Evolutionary conservation across 23 tunicate genomes (phyloP).

Genomic region (Clavelina lepadiformis): DNA sequence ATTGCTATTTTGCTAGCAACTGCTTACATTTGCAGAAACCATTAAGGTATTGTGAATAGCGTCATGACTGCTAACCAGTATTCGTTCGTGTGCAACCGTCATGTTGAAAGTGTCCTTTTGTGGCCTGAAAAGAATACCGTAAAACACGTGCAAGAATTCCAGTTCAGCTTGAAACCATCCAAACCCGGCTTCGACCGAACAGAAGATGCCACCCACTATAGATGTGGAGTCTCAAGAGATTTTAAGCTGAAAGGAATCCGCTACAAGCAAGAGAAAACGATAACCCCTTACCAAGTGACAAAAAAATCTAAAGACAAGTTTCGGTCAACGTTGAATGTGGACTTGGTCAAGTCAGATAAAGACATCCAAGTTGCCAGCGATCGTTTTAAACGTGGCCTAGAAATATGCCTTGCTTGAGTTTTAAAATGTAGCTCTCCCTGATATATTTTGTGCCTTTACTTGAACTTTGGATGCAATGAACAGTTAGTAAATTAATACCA

Average conservation of each 20-base stretch:
- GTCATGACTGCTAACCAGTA: too few relatives aligned
- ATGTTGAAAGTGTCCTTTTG: slow-evolving; percentile 35
- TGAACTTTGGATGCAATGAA: too few relatives aligned
- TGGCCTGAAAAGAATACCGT: slow-evolving; percentile 29
- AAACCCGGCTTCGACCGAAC: slow-evolving; percentile 18
- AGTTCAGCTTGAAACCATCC: slow-evolving; percentile 23
- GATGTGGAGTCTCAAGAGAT: slow-evolving; percentile 20
- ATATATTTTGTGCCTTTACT: too few relatives aligned
- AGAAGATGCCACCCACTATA: slow-evolving; percentile 31
- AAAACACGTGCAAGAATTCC: slow-evolving; percentile 29
- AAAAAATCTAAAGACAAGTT: slow-evolving; percentile 15
- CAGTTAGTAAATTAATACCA: too few relatives aligned
- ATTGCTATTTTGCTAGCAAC: too few relatives aligned
- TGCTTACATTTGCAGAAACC: too few relatives aligned
- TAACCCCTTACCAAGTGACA: slow-evolving; percentile 24
- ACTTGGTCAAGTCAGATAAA: slow-evolving; percentile 7
- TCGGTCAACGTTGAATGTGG: slow-evolving; percentile 25
- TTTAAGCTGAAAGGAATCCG: slow-evolving; percentile 17
- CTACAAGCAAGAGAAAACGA: slow-evolving; percentile 32
- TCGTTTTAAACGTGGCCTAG: slow-evolving; percentile 29
- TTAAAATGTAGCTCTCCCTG: background rate
- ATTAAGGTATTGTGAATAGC: too few relatives aligned
- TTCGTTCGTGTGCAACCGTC: slow-evolving; percentile 26
- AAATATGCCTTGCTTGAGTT: slow-evolving; percentile 10
- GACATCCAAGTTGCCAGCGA: slow-evolving; percentile 4